phyloP scores from a whole-genome alignment of 2,113 vertebrate genomes.

The Morone saxatilis region DNA sequence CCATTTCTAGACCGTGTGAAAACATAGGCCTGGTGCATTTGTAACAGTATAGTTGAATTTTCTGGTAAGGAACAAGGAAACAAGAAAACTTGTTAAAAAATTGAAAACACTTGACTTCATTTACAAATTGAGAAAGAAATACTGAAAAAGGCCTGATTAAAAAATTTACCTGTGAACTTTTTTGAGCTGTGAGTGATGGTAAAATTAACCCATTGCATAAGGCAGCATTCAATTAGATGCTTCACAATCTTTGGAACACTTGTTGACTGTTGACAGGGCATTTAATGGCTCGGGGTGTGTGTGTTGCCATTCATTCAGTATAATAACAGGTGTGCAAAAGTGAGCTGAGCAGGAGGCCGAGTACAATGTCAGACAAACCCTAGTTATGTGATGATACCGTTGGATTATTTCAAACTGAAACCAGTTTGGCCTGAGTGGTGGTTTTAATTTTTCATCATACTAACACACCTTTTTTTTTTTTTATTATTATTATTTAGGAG shows the following conservation, averaged over 20 bases:
- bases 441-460: constrained; percentile 12
- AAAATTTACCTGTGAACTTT: neutral
- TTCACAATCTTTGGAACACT: neutral
- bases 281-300: neutral
- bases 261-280: neutral
- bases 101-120: no score
- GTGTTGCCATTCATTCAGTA: constrained; percentile 20
- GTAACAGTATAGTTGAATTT: neutral
- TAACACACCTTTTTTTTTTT: constrained; percentile 22
- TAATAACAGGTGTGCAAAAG: neutral
- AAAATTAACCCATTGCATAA: neutral
- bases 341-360: neutral
- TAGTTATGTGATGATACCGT: neutral
- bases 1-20: neutral
- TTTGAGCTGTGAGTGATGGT: neutral
- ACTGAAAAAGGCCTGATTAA: neutral
- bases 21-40: neutral
- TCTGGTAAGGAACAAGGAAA: neutral
- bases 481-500: constrained; percentile 84
- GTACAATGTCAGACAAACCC: neutral
- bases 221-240: neutral
- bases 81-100: no score
- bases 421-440: constrained; percentile 12
- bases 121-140: neutral
- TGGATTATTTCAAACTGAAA: constrained; percentile 36